Evolutionary conservation across 2,113 vertebrate genomes (phyloP), one percentile per base, ranked within the genome.

Genomic region (Onychorhynchus coronatus): DNA sequence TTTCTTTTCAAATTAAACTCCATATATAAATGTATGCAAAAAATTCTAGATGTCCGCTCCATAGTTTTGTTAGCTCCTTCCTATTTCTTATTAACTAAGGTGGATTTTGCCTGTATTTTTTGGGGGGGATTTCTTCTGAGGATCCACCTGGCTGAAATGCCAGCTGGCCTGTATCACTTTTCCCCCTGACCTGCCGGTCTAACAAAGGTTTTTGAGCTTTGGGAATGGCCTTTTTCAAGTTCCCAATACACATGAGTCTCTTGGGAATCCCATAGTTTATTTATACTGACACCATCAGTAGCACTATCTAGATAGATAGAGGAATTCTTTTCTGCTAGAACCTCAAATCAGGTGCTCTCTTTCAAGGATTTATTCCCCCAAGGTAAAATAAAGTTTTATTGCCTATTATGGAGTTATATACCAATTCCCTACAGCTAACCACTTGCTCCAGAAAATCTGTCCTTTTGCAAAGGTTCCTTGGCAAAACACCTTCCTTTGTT

Each of bases 301-400:
- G 14, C n/a, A 46, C 25, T 44, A 53, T 8, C 37, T 50, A 53
- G n/a, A 58, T 3, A 90, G 67, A 58, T 21, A 53, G 88, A 83
- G 25, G 13, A 81, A 85, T 61, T 58, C 9, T 84, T 79, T 39
- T 14, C 35, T 68, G 23, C 19, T 80, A 55, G 23, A 50, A 88
- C 39, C 42, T 93, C 52, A 50, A 23, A 63, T 50, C 68, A 84
- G 70, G n/a, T 66, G 42, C 42, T 61, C 80, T 30, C 58, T 70
- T 70, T 75, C 35, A 71, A 81, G 47, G 72, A 81, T 84, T 77
- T 65, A 81, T 61, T 89, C 80, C 94, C 83, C 80, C 89, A 71
- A 92, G 76, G 73, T 84, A 91, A 92, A 87, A 88, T 12, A 58
- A 27, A 65, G 25, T 50, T 96, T 88, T 88, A 87, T 63, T 78